Percentiles rank a stretch among this genome's conserved stretches.
These are phyloP conservation scores for Azemiops feae DNA, from an alignment of 2,113 vertebrate species.

Conservation along the genomic window DNA sequence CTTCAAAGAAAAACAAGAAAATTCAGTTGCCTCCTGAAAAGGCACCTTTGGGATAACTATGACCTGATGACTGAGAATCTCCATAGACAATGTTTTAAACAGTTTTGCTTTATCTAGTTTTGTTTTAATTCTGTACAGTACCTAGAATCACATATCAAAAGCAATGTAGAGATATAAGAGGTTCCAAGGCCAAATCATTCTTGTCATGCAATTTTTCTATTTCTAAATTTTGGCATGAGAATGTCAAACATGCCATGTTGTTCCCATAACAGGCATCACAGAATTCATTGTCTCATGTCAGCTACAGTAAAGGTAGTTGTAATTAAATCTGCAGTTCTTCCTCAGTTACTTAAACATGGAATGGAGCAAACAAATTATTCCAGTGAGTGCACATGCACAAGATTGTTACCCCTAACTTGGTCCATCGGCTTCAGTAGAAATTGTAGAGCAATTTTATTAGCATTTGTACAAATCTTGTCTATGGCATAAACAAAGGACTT, in stretches of 20 bases:
- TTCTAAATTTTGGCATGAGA: background rate
- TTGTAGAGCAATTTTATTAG: background rate
- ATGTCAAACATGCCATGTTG: background rate
- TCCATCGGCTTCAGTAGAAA: background rate
- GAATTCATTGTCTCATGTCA: background rate
- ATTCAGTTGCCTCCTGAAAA: too few relatives aligned
- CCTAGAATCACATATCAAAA: background rate
- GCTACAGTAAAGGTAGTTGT: background rate
- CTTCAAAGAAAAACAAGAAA: too few relatives aligned
- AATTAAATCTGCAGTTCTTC: background rate
- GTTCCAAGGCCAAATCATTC: background rate
- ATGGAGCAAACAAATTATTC: background rate
- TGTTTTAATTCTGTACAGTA: background rate
- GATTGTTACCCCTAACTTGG: background rate
- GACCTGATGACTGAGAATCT: too few relatives aligned
- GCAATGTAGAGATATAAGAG: background rate
- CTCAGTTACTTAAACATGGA: background rate
- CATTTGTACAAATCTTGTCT: background rate
- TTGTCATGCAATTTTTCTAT: background rate
- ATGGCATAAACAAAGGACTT: background rate
- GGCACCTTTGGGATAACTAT: too few relatives aligned
- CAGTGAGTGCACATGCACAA: background rate
- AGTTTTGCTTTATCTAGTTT: background rate
- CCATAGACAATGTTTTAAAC: background rate
- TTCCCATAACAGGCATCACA: background rate